phyloP scores from a whole-genome alignment of 2,113 vertebrate genomes.

The Brachirus orientalis region DNA sequence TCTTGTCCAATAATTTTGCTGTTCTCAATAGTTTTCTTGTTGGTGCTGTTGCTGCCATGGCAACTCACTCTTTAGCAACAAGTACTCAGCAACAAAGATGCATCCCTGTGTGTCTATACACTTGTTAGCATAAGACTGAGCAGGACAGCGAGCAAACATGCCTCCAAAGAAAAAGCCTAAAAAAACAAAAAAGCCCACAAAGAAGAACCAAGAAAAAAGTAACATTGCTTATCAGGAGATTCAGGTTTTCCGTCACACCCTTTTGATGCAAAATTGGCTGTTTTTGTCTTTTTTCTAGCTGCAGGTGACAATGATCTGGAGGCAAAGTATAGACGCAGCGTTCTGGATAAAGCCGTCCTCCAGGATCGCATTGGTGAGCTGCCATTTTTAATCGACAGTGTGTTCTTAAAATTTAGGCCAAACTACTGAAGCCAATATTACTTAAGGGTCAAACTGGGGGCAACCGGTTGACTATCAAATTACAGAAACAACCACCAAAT shows the following conservation, averaged over 20 bases:
- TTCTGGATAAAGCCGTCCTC: constrained; percentile 75
- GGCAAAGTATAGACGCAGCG: constrained; percentile 60
- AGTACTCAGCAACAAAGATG: constrained; percentile 35
- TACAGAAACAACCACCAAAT: too few species aligned
- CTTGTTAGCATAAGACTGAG: constrained; percentile 4
- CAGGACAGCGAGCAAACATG: constrained; percentile 59
- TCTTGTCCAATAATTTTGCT: too few species aligned
- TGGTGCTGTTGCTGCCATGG: constrained; percentile 18
- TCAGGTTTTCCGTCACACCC: too few species aligned
- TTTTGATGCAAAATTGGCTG: neutral
- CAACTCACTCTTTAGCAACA: constrained; percentile 46
- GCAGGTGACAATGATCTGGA: constrained; percentile 69
- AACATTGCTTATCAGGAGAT: neutral
- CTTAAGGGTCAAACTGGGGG: too few species aligned
- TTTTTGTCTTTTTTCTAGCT: constrained; percentile 17
- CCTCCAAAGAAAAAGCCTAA: constrained; percentile 74
- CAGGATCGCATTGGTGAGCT: constrained; percentile 79
- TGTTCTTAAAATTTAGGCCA: neutral
- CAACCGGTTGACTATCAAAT: too few species aligned
- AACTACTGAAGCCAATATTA: too few species aligned
- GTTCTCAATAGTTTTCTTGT: too few species aligned
- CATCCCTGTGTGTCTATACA: constrained; percentile 20
- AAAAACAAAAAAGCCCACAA: constrained; percentile 61
- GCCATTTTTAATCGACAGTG: neutral
- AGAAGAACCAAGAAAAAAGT: constrained; percentile 60